phyloP scores from a whole-genome alignment of 2,113 vertebrate genomes.

The Platichthys flesus region DNA sequence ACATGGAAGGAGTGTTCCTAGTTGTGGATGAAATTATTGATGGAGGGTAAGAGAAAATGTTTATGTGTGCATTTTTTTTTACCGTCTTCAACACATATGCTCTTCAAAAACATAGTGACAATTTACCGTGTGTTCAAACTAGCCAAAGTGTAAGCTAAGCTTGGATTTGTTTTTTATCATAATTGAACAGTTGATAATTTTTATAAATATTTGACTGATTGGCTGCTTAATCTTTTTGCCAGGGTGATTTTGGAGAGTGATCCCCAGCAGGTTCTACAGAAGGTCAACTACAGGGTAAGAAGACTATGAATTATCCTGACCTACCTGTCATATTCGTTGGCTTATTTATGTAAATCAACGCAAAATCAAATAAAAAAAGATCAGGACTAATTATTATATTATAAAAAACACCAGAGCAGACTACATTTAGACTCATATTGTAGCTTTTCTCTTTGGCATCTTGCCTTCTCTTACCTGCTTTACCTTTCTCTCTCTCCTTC shows the following conservation, averaged over 20 bases:
- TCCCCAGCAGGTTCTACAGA: slow-evolving; percentile 91
- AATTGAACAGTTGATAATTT: not conserved
- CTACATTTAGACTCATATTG: not conserved
- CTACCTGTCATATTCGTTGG: not conserved
- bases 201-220: slow-evolving; percentile 10
- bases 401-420: not conserved
- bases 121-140: not conserved
- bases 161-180: not conserved
- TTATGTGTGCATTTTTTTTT: not conserved
- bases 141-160: too few species aligned
- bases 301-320: not conserved
- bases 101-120: not conserved
- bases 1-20: slow-evolving; percentile 87
- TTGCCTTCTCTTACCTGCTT: slow-evolving; percentile 29
- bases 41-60: slow-evolving; percentile 81
- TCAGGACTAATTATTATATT: not conserved
- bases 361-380: not conserved
- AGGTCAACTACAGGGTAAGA: slow-evolving; percentile 91
- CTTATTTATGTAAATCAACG: not conserved
- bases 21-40: slow-evolving; percentile 91
- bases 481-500: slow-evolving; percentile 19
- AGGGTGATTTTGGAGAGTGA: slow-evolving; percentile 95
- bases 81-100: not conserved
- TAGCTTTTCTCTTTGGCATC: slow-evolving; percentile 4
- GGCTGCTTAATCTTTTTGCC: slow-evolving; percentile 44